phyloP scores from a whole-genome alignment of 2,797 vertebrate species.

The Coendou prehensilis region DNA sequence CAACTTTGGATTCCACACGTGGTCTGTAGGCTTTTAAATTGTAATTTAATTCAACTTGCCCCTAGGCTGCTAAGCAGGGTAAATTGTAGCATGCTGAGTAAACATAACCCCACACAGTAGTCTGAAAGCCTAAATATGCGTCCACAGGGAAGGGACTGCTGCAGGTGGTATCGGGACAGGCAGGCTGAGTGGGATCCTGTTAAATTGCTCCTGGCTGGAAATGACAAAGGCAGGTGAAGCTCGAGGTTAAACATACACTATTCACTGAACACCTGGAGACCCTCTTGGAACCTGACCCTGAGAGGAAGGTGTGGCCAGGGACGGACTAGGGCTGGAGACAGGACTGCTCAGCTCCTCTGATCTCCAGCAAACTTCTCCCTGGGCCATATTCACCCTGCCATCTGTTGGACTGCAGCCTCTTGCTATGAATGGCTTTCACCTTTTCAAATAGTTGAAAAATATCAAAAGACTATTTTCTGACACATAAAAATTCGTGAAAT shows the following conservation, averaged over 20 bases:
- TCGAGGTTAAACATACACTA: rapidly evolving
- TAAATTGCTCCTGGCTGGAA: neutral
- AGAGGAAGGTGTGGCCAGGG: neutral
- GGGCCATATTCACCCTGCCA: neutral
- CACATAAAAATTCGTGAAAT: neutral
- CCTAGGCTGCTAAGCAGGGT: neutral
- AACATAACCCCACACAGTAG: neutral
- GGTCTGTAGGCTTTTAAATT: neutral
- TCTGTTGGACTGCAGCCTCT: neutral
- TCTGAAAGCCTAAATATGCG: neutral
- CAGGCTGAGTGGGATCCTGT: neutral
- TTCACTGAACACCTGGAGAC: neutral
- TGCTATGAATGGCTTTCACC: neutral
- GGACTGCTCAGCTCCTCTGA: too few relatives aligned
- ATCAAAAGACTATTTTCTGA: neutral
- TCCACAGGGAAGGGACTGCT: neutral
- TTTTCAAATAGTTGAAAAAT: neutral
- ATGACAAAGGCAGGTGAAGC: neutral
- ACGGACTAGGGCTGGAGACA: neutral
- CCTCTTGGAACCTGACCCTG: neutral
- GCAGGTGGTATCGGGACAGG: neutral
- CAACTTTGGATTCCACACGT: neutral
- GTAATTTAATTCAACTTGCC: neutral
- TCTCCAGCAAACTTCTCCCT: neutral
- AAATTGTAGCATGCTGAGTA: neutral